Base-by-base conservation (phyloP, 1,140 invertebrate genomes). In the Heliconius nattereri region DNA sequence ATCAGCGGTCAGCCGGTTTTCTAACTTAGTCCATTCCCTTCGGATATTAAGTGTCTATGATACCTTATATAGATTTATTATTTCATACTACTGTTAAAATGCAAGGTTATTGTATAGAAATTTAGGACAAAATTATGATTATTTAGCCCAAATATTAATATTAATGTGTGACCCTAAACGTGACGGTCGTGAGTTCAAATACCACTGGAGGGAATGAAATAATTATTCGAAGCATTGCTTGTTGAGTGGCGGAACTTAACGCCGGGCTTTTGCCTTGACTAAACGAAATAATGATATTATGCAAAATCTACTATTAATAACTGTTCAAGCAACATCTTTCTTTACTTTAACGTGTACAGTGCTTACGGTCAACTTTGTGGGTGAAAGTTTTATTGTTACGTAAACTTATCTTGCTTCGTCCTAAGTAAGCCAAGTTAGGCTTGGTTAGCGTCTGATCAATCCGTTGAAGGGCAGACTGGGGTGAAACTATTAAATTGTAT, bases 1-100 rank as follows among this genome's bases (percentile, higher is more conserved):
- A 85, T 79, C 80, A 86, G 81, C 80, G 78, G 84, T 83, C 73
- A 60, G 60, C 76, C 81, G 52, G 81, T 82, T 85, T 82, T 86
- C 83, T 84, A 84, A 86, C 81, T 83, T 75, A 32, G 60, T 49
- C 73, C 82, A 78, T 78, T 81, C 82, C 74, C 79, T 78, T 83
- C 72, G n/a, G 45, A 60, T 77, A 79, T 79, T 57, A 45, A 71
- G 52, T 75, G 60, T 70, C 75, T 52, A 19, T 26, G 57, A 73
- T 76, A 75, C 40, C 57, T 82, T 52, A 79, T 81, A 78, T 73
- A 73, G 54, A 54, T 57, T 81, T 78, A 23, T 79, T 79, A 71
- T 40, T 75, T 79, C 73, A 40, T 29, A 29, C 60, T 26, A 26
- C 23, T 66, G 60, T 26, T 66, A 23, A 13, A 29, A 66, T 66